phyloP scores from a whole-genome alignment of 2,888 invertebrate genomes.

The Ferdinandea cuprea region DNA sequence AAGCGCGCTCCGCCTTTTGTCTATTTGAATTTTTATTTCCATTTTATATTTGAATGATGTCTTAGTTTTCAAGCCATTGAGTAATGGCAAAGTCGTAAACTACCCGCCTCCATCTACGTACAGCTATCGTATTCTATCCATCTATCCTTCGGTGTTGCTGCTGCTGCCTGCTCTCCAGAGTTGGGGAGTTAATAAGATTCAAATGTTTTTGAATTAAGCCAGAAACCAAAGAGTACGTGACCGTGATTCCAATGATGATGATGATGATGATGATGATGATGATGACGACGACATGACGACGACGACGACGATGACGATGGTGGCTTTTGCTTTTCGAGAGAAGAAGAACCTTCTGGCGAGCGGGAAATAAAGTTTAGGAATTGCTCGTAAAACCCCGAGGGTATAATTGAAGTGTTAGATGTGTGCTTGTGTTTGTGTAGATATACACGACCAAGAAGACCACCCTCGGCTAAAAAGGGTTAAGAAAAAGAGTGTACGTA shows the following conservation, averaged over 20 bases:
- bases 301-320: constrained; percentile 22
- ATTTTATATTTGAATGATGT: constrained; percentile 71
- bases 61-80: constrained; percentile 74
- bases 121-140: background rate
- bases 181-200: constrained; percentile 72
- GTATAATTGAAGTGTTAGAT: constrained; percentile 58
- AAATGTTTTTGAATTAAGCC: constrained; percentile 73
- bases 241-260: constrained; percentile 52
- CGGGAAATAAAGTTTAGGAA: constrained; percentile 68
- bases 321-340: constrained; percentile 23
- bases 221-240: constrained; percentile 60
- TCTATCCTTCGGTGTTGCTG: background rate
- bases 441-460: no score
- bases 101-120: constrained; percentile 32
- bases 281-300: constrained; percentile 8
- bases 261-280: constrained; percentile 21
- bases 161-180: constrained; percentile 8
- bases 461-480: constrained; percentile 52
- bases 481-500: constrained; percentile 27
- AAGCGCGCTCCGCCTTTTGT: constrained; percentile 15
- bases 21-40: constrained; percentile 66
- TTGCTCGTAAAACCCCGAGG: constrained; percentile 61
- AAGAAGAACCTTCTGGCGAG: constrained; percentile 64
- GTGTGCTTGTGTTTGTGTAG: constrained; percentile 27
- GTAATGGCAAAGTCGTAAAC: constrained; percentile 72